Base-by-base conservation (phyloP, 2,797 vertebrate genomes). In the Intellagama lesueurii region DNA sequence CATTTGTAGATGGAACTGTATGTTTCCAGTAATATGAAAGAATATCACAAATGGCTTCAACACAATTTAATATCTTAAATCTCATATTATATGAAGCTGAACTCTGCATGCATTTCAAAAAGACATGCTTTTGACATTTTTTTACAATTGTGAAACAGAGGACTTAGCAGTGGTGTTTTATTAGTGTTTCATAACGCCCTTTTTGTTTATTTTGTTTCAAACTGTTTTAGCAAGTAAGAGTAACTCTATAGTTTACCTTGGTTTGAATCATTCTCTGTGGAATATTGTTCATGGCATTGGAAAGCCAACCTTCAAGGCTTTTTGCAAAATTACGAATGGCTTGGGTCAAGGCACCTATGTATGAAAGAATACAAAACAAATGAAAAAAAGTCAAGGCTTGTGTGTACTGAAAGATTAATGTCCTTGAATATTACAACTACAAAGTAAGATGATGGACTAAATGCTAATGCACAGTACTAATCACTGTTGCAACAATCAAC, bases 271-370 rank as follows among this genome's bases (percentile, higher is more conserved):
- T 98, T 96, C 97, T 97, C 95, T 98, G 97, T 97, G 97, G 97
- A 97, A 98, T 97, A 97, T 97, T 98, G 95, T 97, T 97, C 97
- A 98, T 97, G 97, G 97, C 97, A 97, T 91, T 97, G 78, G 97
- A 97, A 96, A 98, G 97, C 97, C 97, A 98, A 94, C 97, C 97
- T 97, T 98, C 97, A 97, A 98, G 97, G 97, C 97, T 98, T 97
- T 98, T 98, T 97, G 97, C 97, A 97, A 98, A 98, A 97, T 98
- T 98, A 95, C 97, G 97, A 97, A 98, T 97, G 97, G 97, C 97
- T 97, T 98, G 97, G 96, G 97, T 98, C 97, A 98, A 98, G 97
- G 97, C 97, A 98, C 97, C 97, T 98, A 94, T 89, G 66, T 81
- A 89, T 93, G 80, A 94, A 93, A 95, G 81, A 95, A 95, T 56